A percentile compares a stretch with the other conserved stretches of the same genome.
These are phyloP conservation scores for Sarcophaga peregrina DNA, from an alignment of 1,140 invertebrate species.

Conservation along the genomic window DNA sequence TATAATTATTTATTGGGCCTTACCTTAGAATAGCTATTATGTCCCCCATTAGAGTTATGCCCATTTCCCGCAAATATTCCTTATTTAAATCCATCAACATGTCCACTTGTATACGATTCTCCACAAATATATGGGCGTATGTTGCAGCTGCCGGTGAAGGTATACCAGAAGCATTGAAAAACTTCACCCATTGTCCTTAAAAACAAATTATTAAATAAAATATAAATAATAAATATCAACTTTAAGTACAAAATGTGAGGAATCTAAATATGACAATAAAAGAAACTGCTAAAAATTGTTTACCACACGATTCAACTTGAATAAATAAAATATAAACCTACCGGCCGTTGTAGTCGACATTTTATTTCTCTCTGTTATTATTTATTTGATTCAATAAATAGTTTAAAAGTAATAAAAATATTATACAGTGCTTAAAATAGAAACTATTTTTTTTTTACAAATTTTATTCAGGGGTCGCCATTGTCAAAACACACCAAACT, in stretches of 20 bases:
- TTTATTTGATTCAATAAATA: background rate
- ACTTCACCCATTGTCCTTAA: constrained; percentile 75
- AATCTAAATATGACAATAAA: background rate
- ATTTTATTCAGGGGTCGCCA: background rate
- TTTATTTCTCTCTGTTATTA: constrained; percentile 1
- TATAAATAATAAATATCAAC: background rate
- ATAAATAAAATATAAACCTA: background rate
- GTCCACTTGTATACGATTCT: constrained; percentile 82
- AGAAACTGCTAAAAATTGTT: background rate
- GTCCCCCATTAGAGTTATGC: constrained; percentile 83
- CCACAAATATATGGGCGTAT: constrained; percentile 84
- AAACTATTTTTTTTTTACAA: background rate
- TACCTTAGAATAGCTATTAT: constrained; percentile 81
- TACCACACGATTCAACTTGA: background rate
- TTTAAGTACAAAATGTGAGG: background rate
- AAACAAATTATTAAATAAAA: constrained; percentile 21
- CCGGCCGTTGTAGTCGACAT: constrained; percentile 37
- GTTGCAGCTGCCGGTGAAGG: constrained; percentile 78
- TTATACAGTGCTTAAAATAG: background rate
- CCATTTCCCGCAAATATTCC: constrained; percentile 86
- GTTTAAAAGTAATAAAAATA: too few relatives aligned
- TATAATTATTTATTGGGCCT: background rate
- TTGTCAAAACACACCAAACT: background rate
- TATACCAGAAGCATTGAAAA: constrained; percentile 83
- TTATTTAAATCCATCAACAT: constrained; percentile 86